These are phyloP conservation scores for Epistrophella euchroma DNA, from an alignment of 2,888 invertebrate genomes.

Conservation along the genomic window DNA sequence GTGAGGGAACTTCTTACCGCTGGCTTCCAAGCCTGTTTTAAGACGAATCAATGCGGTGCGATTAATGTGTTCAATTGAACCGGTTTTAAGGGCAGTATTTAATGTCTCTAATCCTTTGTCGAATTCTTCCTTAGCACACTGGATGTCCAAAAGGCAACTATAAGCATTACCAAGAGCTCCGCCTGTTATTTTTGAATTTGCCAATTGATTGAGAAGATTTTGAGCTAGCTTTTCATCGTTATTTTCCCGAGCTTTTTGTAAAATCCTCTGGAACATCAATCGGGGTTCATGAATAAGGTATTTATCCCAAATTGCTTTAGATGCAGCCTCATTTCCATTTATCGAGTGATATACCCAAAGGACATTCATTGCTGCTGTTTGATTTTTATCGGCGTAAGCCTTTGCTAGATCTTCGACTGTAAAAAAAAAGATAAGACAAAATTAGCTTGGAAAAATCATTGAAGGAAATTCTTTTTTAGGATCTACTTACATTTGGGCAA, in stretches of 20 bases:
- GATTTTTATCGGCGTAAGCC: conserved; percentile 86
- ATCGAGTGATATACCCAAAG: conserved; percentile 89
- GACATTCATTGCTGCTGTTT: conserved; percentile 87
- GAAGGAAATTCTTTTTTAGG: neutral
- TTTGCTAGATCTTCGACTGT: conserved; percentile 87
- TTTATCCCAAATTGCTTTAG: conserved; percentile 87
- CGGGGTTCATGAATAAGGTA: conserved; percentile 85
- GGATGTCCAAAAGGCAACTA: conserved; percentile 85
- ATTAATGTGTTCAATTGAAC: conserved; percentile 86
- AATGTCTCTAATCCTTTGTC: conserved; percentile 85
- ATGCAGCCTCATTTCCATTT: conserved; percentile 86
- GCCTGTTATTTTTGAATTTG: conserved; percentile 84
- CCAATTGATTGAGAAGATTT: conserved; percentile 84
- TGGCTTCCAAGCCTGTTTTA: conserved; percentile 85
- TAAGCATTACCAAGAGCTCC: conserved; percentile 86
- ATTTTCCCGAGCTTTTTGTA: conserved; percentile 85
- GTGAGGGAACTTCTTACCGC: conserved; percentile 86
- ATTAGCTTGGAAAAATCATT: too few relatives aligned
- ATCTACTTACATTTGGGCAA: conserved; percentile 85
- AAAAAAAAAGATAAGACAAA: conserved; percentile 7
- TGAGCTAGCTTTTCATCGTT: conserved; percentile 84
- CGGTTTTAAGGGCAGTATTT: conserved; percentile 84
- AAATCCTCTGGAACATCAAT: conserved; percentile 86
- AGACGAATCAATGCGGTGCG: conserved; percentile 86
- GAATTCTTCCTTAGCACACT: conserved; percentile 83